phyloP scores from a whole-genome alignment of 2,113 vertebrate genomes.

The Rhegmatorhina hoffmannsi region DNA sequence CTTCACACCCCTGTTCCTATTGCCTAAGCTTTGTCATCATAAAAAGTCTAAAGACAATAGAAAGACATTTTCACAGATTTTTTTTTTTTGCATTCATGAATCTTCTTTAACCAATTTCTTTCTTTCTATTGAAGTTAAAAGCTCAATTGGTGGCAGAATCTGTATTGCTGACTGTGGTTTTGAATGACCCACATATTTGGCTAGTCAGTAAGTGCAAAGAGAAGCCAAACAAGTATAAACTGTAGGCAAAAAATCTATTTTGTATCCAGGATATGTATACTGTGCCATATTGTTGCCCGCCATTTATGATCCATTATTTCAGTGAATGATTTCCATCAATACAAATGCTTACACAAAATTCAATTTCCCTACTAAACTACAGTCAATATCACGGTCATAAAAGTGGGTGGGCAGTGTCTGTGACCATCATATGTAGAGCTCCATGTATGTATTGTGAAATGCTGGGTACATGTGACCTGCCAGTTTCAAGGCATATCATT shows the following conservation, averaged over 20 bases:
- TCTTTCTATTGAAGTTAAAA: background rate
- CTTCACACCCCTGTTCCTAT: background rate
- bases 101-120: background rate
- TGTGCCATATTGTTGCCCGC: background rate
- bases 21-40: background rate
- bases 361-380: background rate
- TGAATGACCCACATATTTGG: background rate
- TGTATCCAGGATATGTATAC: background rate
- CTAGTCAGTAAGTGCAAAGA: background rate
- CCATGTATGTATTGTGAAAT: fast-evolving
- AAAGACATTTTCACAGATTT: background rate
- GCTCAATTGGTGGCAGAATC: fast-evolving
- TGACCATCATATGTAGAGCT: background rate
- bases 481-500: background rate
- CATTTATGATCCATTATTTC: background rate
- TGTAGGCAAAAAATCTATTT: background rate
- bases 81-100: background rate
- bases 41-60: background rate
- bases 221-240: background rate
- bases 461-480: background rate
- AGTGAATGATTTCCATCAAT: background rate
- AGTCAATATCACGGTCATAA: background rate
- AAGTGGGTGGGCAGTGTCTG: background rate
- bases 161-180: background rate
- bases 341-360: background rate